phyloP scores from a whole-genome alignment of 2,113 vertebrate species.

The Myodes glareolus region DNA sequence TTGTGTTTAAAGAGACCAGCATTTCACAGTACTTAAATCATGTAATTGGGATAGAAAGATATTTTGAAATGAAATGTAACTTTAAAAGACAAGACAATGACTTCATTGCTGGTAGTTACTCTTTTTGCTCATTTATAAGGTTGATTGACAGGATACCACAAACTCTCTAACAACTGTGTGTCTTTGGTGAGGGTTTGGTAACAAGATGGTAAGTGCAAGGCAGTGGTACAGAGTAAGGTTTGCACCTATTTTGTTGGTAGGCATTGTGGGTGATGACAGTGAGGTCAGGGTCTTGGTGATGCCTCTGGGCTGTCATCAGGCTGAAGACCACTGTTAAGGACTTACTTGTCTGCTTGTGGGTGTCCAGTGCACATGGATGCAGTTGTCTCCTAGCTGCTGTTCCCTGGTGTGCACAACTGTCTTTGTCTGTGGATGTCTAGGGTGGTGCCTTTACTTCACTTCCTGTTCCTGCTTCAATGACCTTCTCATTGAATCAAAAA shows the following conservation, averaged over 20 bases:
- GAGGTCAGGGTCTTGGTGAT: background rate
- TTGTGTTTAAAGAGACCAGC: conserved; percentile 24
- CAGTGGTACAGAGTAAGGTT: background rate
- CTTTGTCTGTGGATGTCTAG: conserved; percentile 17
- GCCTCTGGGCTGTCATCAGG: background rate
- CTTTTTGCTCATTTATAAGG: background rate
- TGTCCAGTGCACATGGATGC: background rate
- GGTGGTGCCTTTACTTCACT: background rate
- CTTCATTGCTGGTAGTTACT: too few species aligned
- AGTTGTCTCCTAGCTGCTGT: background rate
- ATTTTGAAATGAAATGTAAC: conserved; percentile 54
- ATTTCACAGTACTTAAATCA: background rate
- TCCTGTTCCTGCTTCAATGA: background rate
- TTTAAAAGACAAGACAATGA: background rate
- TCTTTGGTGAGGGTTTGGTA: background rate
- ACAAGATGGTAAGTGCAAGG: background rate
- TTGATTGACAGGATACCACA: background rate
- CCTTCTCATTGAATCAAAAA: conserved; percentile 3
- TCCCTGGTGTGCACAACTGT: background rate
- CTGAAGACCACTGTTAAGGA: background rate
- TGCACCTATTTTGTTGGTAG: background rate
- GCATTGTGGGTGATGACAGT: background rate
- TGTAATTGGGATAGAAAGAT: conserved; percentile 35
- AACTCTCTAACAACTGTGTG: background rate
- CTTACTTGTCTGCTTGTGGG: background rate